phyloP scores from a whole-genome alignment of 2,113 vertebrate genomes.

The Dendropsophus ebraccatus region DNA sequence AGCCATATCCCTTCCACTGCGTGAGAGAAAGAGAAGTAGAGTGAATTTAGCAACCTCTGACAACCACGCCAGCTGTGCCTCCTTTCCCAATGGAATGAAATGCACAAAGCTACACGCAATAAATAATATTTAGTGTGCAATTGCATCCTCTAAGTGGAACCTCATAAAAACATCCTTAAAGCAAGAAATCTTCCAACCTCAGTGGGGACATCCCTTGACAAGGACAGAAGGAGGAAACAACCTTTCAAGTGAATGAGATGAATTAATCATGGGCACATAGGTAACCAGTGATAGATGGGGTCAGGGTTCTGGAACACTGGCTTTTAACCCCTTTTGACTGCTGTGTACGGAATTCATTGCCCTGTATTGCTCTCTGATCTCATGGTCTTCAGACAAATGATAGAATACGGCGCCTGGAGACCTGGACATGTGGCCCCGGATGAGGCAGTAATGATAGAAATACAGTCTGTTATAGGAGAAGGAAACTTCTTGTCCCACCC shows the following conservation, averaged over 20 bases:
- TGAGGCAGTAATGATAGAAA: constrained; percentile 32
- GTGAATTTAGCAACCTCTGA: neutral
- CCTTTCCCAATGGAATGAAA: constrained; percentile 13
- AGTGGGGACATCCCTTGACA: constrained; percentile 51
- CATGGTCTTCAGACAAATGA: constrained; percentile 46
- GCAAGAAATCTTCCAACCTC: constrained; percentile 47
- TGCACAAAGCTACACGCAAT: constrained; percentile 23
- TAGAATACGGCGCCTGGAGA: constrained; percentile 49
- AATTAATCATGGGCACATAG: constrained; percentile 48
- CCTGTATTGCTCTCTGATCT: constrained; percentile 29
- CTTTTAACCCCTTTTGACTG: constrained; percentile 49
- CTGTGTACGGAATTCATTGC: constrained; percentile 31
- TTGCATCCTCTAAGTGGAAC: constrained; percentile 42
- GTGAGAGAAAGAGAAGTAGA: constrained; percentile 62
- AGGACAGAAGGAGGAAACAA: constrained; percentile 32
- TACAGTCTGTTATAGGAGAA: constrained; percentile 20
- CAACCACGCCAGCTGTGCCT: constrained; percentile 12
- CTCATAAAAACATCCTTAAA: constrained; percentile 44
- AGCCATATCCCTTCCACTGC: constrained; percentile 98
- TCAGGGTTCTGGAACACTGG: constrained; percentile 43
- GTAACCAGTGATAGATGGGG: constrained; percentile 52
- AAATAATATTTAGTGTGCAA: constrained; percentile 51
- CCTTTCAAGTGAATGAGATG: constrained; percentile 36
- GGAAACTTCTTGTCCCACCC: neutral
- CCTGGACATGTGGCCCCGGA: neutral